These are phyloP conservation scores for Dorcus hopei DNA, from an alignment of 2,888 invertebrate genomes.

Conservation along the genomic window DNA sequence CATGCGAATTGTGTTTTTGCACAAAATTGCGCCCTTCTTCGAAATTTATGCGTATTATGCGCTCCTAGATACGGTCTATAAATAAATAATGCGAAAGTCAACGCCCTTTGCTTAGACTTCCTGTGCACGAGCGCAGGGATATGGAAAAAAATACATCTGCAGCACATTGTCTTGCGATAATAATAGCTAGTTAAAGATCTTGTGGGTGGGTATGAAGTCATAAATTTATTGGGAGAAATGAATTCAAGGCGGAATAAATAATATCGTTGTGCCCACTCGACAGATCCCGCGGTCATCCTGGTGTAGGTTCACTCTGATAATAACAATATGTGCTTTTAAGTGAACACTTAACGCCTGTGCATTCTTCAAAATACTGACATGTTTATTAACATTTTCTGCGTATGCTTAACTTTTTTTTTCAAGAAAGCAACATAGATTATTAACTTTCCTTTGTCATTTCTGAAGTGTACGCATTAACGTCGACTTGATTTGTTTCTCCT, in stretches of 20 bases:
- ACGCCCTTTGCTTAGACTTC: constrained; percentile 4
- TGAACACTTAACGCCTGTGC: not conserved
- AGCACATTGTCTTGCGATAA: constrained; percentile 13
- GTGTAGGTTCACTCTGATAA: constrained; percentile 2
- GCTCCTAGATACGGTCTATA: not conserved
- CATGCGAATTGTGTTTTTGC: too few relatives aligned
- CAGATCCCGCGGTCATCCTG: constrained; percentile 8
- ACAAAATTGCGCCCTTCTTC: too few relatives aligned
- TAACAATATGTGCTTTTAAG: not conserved
- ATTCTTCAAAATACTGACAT: not conserved
- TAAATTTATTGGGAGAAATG: constrained; percentile 17
- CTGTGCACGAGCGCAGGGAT: constrained; percentile 5
- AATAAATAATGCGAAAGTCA: not conserved
- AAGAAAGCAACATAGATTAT: too few relatives aligned
- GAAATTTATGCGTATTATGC: too few relatives aligned
- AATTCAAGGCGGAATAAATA: constrained; percentile 18
- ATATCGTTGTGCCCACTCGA: constrained; percentile 8
- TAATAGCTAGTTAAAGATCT: constrained; percentile 6
- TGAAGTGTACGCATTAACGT: too few relatives aligned
- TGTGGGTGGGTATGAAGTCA: constrained; percentile 15
- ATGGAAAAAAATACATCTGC: not conserved
- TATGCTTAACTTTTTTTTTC: too few relatives aligned
- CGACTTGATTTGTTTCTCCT: too few relatives aligned
- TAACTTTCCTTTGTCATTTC: too few relatives aligned
- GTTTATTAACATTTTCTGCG: not conserved